Evolutionary conservation across 2,888 invertebrate genomes (phyloP).

Genomic region (Habroteleia sp.): DNA sequence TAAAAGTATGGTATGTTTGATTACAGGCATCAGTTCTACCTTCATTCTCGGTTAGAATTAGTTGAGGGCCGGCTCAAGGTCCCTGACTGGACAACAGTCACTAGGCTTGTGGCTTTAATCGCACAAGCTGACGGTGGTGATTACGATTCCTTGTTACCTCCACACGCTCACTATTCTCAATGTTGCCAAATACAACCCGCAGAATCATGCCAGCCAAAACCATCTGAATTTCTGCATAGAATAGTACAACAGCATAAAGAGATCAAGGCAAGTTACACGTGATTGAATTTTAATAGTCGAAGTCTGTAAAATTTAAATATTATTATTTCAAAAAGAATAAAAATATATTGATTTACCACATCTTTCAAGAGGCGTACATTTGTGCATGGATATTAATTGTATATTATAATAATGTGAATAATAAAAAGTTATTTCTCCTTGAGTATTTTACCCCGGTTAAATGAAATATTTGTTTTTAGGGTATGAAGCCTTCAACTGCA

Average conservation of each 20-base stretch:
- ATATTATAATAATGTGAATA: no score
- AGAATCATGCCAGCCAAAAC: constrained; percentile 83
- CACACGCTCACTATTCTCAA: constrained; percentile 84
- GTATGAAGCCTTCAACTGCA: constrained; percentile 89
- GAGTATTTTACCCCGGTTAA: no score
- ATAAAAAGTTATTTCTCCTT: no score
- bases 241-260: constrained; percentile 86
- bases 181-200: constrained; percentile 84
- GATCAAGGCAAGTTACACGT: constrained; percentile 78
- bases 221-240: constrained; percentile 84
- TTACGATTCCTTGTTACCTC: constrained; percentile 84
- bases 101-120: constrained; percentile 88
- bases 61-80: constrained; percentile 88
- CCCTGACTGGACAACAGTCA: constrained; percentile 86
- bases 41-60: constrained; percentile 90
- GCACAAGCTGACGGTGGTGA: constrained; percentile 88
- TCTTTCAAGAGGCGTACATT: no score
- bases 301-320: no score
- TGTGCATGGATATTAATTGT: no score
- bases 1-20: constrained; percentile 34
- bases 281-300: no score
- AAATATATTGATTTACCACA: no score
- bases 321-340: no score
- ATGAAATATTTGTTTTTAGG: constrained; percentile 78
- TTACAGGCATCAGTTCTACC: constrained; percentile 90